phyloP scores from a whole-genome alignment of 2,797 vertebrate species.

The Lates japonicus region DNA sequence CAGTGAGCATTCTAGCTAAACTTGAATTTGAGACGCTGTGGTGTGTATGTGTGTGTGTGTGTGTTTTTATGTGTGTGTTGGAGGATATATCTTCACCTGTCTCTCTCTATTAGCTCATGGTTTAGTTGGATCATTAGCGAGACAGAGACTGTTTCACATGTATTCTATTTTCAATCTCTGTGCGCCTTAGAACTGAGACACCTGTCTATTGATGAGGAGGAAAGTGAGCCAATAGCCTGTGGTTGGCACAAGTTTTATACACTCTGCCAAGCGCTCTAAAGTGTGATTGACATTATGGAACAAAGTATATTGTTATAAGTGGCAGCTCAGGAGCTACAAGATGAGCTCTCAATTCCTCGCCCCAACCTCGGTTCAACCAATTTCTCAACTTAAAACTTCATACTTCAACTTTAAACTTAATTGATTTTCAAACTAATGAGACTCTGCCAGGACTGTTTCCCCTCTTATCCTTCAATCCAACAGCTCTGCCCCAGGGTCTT shows the following conservation, averaged over 20 bases:
- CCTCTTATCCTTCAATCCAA: constrained; percentile 45
- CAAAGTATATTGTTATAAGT: constrained; percentile 56
- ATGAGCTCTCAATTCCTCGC: constrained; percentile 43
- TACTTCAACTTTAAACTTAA: constrained; percentile 57
- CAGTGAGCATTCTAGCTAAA: constrained; percentile 64
- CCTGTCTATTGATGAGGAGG: constrained; percentile 79
- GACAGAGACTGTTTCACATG: constrained; percentile 74
- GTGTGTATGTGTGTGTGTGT: constrained; percentile 55
- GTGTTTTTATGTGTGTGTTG: constrained; percentile 52
- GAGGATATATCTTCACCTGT: constrained; percentile 78
- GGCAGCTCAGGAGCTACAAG: constrained; percentile 31
- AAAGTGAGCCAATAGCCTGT: constrained; percentile 67
- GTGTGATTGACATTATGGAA: constrained; percentile 67
- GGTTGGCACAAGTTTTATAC: constrained; percentile 62
- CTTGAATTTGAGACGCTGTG: constrained; percentile 70
- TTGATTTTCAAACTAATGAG: constrained; percentile 64
- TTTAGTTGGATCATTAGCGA: constrained; percentile 82
- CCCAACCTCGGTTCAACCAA: constrained; percentile 36
- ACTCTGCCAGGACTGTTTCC: constrained; percentile 41
- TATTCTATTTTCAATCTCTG: constrained; percentile 82
- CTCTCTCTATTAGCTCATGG: constrained; percentile 81
- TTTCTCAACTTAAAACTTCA: constrained; percentile 56
- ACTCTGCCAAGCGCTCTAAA: background rate
- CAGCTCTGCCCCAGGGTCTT: constrained; percentile 49
- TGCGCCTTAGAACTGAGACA: constrained; percentile 70